phyloP scores from a whole-genome alignment of 2,888 invertebrate species.

The Drosophila cognata region DNA sequence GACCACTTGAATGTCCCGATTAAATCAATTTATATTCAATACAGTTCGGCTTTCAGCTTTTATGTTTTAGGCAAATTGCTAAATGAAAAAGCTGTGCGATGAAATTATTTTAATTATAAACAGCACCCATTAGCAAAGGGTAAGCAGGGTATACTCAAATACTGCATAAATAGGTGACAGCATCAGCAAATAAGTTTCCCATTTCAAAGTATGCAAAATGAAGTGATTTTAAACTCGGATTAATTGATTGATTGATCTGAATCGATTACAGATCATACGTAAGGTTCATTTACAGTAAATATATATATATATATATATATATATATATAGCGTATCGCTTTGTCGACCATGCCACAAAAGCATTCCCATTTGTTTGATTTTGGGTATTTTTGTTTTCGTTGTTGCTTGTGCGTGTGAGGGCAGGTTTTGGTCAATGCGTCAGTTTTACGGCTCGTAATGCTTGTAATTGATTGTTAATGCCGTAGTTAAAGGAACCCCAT shows the following conservation, averaged over 20 bases:
- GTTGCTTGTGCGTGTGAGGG: neutral
- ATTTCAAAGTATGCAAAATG: neutral
- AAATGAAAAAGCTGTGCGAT: neutral
- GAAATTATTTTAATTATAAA: neutral
- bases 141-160: neutral
- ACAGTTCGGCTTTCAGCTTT: constrained; percentile 15
- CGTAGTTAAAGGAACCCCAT: constrained; percentile 61
- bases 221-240: neutral
- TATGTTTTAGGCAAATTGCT: constrained; percentile 2
- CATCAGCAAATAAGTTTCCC: neutral
- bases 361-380: constrained; percentile 1
- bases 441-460: constrained; percentile 71
- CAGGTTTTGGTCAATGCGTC: constrained; percentile 62
- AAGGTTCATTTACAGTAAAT: neutral
- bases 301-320: neutral
- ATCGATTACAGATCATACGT: neutral
- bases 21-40: constrained; percentile 7
- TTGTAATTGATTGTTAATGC: constrained; percentile 73
- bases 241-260: neutral
- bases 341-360: neutral
- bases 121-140: neutral
- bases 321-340: neutral
- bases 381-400: constrained; percentile 1
- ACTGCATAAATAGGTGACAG: neutral
- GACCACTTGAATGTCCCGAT: neutral